Evolutionary conservation across 2,797 vertebrate genomes (phyloP).

Genomic region (Allobates femoralis): DNA sequence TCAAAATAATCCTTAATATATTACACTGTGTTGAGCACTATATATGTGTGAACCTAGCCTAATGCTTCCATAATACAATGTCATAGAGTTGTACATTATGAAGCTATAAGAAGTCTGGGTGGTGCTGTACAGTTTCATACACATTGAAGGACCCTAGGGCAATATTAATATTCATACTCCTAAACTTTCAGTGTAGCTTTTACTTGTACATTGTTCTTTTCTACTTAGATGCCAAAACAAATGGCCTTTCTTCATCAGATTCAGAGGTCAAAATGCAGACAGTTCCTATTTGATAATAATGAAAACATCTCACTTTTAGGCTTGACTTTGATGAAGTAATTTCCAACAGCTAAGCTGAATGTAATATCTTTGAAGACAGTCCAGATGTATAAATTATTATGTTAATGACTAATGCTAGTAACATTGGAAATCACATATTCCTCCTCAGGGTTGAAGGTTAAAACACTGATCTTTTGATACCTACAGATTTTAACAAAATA

Average conservation of each 20-base stretch:
- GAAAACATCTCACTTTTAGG: conserved; percentile 32
- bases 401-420: conserved; percentile 30
- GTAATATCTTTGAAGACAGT: conserved; percentile 22
- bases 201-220: conserved; percentile 16
- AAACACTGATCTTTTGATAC: neutral
- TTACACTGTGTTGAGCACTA: too few species aligned
- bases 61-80: neutral
- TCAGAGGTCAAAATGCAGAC: conserved; percentile 49
- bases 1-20: too few species aligned
- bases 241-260: conserved; percentile 17
- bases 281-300: conserved; percentile 53
- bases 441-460: neutral
- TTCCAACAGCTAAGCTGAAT: conserved; percentile 24
- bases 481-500: neutral
- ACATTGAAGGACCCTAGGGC: neutral
- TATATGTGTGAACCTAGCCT: too few species aligned
- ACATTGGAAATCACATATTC: conserved; percentile 24
- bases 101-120: neutral
- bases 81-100: neutral
- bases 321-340: conserved; percentile 4
- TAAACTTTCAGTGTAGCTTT: neutral
- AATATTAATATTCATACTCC: neutral
- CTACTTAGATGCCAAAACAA: conserved; percentile 35
- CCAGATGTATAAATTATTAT: conserved; percentile 40
- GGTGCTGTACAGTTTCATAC: neutral